Conservation (phyloP, 2,888 invertebrate species). For the Clanis bilineata region DNA sequence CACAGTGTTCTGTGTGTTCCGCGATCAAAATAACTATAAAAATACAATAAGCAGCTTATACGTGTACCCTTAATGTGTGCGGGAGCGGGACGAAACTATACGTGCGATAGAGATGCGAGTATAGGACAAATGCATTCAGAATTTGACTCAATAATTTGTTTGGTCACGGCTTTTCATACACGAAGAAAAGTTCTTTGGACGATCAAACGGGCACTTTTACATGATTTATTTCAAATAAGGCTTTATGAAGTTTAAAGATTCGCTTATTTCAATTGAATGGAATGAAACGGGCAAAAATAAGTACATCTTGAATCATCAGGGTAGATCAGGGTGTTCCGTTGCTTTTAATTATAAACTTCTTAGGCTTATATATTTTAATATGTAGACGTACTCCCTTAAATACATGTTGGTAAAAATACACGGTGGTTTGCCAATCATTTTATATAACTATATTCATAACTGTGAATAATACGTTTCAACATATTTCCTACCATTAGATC, state of each 20-base stretch:
- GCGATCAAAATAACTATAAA: constrained; percentile 81
- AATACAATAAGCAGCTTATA: constrained; percentile 80
- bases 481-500: too few species aligned
- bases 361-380: too few species aligned
- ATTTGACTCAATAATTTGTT: constrained; percentile 57
- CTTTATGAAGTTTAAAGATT: constrained; percentile 21
- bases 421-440: too few species aligned
- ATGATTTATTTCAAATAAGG: constrained; percentile 26
- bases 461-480: too few species aligned
- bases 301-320: not conserved
- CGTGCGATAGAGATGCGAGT: constrained; percentile 24
- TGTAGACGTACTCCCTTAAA: too few species aligned
- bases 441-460: too few species aligned
- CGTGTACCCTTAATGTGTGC: constrained; percentile 69
- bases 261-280: constrained; percentile 2
- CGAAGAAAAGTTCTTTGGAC: constrained; percentile 31
- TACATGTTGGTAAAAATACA: too few species aligned
- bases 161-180: constrained; percentile 47
- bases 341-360: not conserved
- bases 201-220: constrained; percentile 24
- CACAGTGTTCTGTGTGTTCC: constrained; percentile 65
- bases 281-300: not conserved
- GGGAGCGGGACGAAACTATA: constrained; percentile 39
- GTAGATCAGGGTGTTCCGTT: not conserved
- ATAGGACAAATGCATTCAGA: constrained; percentile 37